These are phyloP conservation scores for Ptilonorhynchus violaceus DNA, from an alignment of 2,113 vertebrate species.

Conservation along the genomic window DNA sequence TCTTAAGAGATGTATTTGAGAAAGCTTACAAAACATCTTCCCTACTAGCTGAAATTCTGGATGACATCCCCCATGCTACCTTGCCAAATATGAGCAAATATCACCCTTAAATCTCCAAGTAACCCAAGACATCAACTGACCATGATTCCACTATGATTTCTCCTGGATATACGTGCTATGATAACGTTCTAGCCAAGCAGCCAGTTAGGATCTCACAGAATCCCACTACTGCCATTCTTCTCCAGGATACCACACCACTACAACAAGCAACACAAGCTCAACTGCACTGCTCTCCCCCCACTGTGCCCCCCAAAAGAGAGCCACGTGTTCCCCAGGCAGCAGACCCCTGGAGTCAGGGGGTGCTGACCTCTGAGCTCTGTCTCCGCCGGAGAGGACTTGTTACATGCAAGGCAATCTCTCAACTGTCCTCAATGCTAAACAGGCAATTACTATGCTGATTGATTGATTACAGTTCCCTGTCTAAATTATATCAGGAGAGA, in stretches of 20 bases:
- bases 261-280: not conserved
- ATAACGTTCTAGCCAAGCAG: not conserved
- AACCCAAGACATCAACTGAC: not conserved
- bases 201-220: not conserved
- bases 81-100: not conserved
- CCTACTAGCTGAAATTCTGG: not conserved
- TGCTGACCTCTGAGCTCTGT: not conserved
- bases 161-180: not conserved
- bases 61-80: not conserved
- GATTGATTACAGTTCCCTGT: constrained; percentile 52
- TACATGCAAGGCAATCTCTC: constrained; percentile 26
- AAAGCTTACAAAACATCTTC: not conserved
- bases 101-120: not conserved
- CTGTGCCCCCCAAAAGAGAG: not conserved
- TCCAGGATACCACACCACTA: not conserved
- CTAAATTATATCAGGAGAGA: constrained; percentile 16
- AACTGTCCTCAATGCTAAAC: not conserved
- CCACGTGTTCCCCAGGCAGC: not conserved
- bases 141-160: not conserved
- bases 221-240: not conserved
- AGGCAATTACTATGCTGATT: constrained; percentile 55
- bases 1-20: not conserved
- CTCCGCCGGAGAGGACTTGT: not conserved
- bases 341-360: not conserved
- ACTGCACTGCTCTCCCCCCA: accelerated